Evolutionary conservation across 2,888 invertebrate species (phyloP), one percentile per base, ranked within the genome.

Genomic region (Acronicta aceris): DNA sequence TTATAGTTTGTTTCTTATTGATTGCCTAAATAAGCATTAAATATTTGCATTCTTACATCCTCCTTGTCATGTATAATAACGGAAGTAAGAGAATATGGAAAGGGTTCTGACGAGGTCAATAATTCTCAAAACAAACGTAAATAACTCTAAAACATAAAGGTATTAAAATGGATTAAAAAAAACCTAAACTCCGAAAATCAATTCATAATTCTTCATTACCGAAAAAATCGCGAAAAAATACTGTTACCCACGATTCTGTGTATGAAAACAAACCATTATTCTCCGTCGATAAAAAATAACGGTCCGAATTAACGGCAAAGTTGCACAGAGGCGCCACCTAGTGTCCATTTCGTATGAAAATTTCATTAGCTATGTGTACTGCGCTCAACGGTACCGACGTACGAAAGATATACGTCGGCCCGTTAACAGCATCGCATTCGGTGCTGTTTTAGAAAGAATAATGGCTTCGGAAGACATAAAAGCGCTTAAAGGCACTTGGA

Each of bases 321-420:
- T 60, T 62, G 71, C 51, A 70, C 68, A 54, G 64, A 47, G 33
- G 61, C 59, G 52, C 65, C 73, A 74, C 63, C 64, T 69, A 72
- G 72, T 75, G 78, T 73, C 78, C 81, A 82, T 85, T 87, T 83
- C 84, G 74, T 86, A 87, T 89, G 88, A 90, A 90, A 89, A 91
- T 90, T 89, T 89, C 86, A 92, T 92, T 90, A 90, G 81, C 84
- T 76, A 69, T 83, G 80, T 79, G 71, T 69, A 45, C 67, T 45
- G 63, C 3, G 46, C 25, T 50, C 25, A 41, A 54, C 42, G 65
- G 52, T 62, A 38, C 38, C 38, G n/a, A 38, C 38, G 38, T n/a
- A 47, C 60, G 58, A 41, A 57, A 59, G 56, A 63, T 59, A 62
- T 48, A 65, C 38, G 67, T 49, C 42, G 30, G 81, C 66, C 12